Evolutionary conservation across 2,797 vertebrate genomes (phyloP).

Genomic region (Amblyraja radiata): DNA sequence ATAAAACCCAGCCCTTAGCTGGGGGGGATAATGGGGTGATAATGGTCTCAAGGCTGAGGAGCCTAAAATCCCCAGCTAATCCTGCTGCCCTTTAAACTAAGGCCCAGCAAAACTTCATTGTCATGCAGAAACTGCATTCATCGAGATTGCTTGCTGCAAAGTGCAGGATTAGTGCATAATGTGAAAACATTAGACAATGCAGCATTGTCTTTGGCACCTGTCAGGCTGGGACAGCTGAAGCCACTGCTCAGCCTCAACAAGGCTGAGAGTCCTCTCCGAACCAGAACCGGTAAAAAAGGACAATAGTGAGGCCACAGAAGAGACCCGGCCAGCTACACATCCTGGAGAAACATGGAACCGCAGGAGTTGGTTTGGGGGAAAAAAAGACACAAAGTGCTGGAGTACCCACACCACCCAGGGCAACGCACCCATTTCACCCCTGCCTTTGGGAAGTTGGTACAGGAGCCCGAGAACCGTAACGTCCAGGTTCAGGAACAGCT

Average conservation of each 20-base stretch:
- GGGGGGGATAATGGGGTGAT: not conserved
- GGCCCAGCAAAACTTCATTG: not conserved
- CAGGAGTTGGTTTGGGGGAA: no score
- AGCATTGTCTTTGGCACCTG: not conserved
- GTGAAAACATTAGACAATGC: not conserved
- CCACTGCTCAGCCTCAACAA: no score
- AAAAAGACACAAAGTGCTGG: no score
- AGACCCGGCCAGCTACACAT: not conserved
- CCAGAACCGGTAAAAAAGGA: not conserved
- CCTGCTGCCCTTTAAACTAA: not conserved
- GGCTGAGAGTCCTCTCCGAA: not conserved
- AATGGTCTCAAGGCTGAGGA: not conserved
- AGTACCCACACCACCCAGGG: no score
- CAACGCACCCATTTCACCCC: no score
- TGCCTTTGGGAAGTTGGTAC: no score
- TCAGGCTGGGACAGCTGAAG: not conserved
- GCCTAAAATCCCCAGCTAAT: not conserved
- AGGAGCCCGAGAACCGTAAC: no score
- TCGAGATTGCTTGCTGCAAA: not conserved
- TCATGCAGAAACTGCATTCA: slow-evolving; percentile 7
- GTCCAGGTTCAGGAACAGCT: no score
- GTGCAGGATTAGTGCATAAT: slow-evolving; percentile 5
- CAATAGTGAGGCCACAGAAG: not conserved
- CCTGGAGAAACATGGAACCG: not conserved
- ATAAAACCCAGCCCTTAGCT: not conserved